Evolutionary conservation across 2,797 vertebrate species (phyloP).

Genomic region (Gymnothorax javanicus): DNA sequence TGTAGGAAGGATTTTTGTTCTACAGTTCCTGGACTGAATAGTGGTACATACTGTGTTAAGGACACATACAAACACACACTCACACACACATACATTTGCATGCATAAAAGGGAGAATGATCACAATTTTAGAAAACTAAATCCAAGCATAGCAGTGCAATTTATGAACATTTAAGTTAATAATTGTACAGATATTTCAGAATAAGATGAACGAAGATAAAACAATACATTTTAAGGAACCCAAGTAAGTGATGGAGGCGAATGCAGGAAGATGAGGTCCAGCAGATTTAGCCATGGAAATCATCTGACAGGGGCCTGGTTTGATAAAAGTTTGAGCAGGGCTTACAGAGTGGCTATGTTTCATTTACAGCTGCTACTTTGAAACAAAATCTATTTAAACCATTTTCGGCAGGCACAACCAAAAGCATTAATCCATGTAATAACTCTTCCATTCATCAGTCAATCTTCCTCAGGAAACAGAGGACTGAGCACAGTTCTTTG

Average conservation of each 20-base stretch:
- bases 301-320: neutral
- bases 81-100: neutral
- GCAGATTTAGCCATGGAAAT: neutral
- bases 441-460: constrained; percentile 21
- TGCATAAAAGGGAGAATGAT: neutral
- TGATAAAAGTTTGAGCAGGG: neutral
- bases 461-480: constrained; percentile 24
- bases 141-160: neutral
- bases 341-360: neutral
- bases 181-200: neutral
- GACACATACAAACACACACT: neutral
- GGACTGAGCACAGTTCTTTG: constrained; percentile 34
- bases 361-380: neutral
- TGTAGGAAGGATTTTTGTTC: too few species aligned
- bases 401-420: neutral
- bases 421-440: constrained; percentile 24
- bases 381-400: neutral
- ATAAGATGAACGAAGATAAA: neutral
- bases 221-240: neutral
- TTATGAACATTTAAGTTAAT: neutral
- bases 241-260: neutral
- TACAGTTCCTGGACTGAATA: too few species aligned
- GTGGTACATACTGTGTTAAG: too few species aligned
- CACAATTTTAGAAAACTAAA: neutral
- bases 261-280: neutral